These are phyloP conservation scores for Cisticola juncidis DNA, from an alignment of 2,113 vertebrate species.

Conservation along the genomic window DNA sequence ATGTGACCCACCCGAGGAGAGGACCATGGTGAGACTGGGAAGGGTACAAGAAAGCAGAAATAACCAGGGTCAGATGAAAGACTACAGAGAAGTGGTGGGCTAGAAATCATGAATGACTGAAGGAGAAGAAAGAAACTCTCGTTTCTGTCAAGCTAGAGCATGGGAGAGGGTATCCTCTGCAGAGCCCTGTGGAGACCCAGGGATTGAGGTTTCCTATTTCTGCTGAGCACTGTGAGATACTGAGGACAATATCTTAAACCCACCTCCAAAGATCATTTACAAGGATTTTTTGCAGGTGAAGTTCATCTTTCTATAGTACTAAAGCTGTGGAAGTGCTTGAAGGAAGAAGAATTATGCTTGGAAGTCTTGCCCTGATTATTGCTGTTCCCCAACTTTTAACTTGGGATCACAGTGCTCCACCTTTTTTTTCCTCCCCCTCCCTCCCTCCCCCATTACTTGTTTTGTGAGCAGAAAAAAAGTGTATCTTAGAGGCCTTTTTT, in stretches of 20 bases:
- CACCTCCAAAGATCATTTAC: neutral
- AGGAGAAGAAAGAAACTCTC: neutral
- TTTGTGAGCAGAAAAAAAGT: neutral
- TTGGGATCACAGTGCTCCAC: neutral
- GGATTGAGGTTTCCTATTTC: neutral
- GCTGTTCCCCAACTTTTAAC: neutral
- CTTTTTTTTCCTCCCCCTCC: neutral
- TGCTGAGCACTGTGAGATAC: accelerated
- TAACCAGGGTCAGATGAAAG: neutral
- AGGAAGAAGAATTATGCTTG: neutral
- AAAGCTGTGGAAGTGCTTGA: neutral
- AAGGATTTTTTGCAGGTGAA: neutral
- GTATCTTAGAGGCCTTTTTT: neutral
- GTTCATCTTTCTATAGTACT: neutral
- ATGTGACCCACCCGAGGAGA: neutral
- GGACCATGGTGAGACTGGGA: neutral
- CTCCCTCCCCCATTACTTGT: accelerated
- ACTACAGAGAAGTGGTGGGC: neutral
- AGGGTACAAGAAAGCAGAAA: neutral
- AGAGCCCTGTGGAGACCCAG: neutral
- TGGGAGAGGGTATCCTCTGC: neutral
- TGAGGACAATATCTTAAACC: neutral
- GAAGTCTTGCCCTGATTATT: neutral
- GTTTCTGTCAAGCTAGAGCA: neutral
- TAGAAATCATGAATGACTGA: neutral